Evolutionary conservation across 2,888 invertebrate genomes (phyloP).

Genomic region (Mythimna loreyi): DNA sequence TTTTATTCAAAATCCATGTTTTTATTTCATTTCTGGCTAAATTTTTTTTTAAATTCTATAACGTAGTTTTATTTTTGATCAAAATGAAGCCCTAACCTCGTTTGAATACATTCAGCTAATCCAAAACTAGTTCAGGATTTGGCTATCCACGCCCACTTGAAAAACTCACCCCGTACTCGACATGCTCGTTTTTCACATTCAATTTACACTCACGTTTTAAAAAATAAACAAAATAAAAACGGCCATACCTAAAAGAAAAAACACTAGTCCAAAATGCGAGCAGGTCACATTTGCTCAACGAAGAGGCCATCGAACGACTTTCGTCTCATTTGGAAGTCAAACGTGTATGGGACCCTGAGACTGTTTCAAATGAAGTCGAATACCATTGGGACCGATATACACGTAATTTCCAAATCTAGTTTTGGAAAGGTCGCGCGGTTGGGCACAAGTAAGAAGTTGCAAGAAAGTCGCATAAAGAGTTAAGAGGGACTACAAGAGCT

Average conservation of each 20-base stretch:
- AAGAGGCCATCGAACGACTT: slow-evolving; percentile 42
- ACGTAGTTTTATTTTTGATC: too few relatives aligned
- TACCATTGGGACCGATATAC: slow-evolving; percentile 59
- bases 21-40: too few relatives aligned
- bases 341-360: slow-evolving; percentile 47
- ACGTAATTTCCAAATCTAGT: slow-evolving; percentile 67
- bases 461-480: neutral
- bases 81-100: too few relatives aligned
- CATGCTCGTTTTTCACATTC: too few relatives aligned
- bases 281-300: slow-evolving; percentile 32
- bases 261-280: slow-evolving; percentile 23
- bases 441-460: slow-evolving; percentile 32
- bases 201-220: neutral
- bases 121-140: too few relatives aligned
- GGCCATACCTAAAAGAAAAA: neutral
- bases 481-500: neutral
- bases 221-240: neutral
- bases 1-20: too few relatives aligned
- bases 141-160: too few relatives aligned
- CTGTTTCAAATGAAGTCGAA: slow-evolving; percentile 37
- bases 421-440: slow-evolving; percentile 40
- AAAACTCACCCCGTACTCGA: too few relatives aligned
- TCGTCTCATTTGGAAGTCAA: slow-evolving; percentile 64
- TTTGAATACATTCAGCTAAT: too few relatives aligned
- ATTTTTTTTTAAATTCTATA: too few relatives aligned